phyloP scores from a whole-genome alignment of 2,888 invertebrate species.

The Prosapia bicincta region DNA sequence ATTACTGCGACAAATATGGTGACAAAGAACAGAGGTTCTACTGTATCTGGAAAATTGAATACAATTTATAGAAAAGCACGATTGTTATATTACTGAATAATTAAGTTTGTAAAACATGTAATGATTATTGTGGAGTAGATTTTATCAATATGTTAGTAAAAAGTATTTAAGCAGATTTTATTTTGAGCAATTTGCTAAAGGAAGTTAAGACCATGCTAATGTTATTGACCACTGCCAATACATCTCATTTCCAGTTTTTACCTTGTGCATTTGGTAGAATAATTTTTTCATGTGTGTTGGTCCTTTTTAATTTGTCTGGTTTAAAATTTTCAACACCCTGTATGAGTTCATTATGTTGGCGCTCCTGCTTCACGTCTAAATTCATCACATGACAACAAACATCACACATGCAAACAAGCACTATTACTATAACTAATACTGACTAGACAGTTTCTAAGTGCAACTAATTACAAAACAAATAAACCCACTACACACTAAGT shows the following conservation, averaged over 20 bases:
- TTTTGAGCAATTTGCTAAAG: too few species aligned
- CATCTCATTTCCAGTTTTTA: slow-evolving; percentile 46
- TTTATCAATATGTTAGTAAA: too few species aligned
- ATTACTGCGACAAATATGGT: too few species aligned
- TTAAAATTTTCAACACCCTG: slow-evolving; percentile 75
- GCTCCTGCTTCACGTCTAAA: slow-evolving; percentile 49
- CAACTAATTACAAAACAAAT: background rate
- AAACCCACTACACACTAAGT: background rate
- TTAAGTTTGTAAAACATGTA: too few species aligned
- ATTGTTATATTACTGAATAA: too few species aligned
- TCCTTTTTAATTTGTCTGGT: slow-evolving; percentile 68
- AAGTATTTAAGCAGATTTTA: too few species aligned
- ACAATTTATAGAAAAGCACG: too few species aligned
- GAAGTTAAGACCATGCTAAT: too few species aligned
- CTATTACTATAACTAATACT: background rate
- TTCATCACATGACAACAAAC: slow-evolving; percentile 3
- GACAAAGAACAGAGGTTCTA: too few species aligned
- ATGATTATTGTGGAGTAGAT: too few species aligned
- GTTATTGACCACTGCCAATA: background rate
- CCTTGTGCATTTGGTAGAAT: slow-evolving; percentile 82
- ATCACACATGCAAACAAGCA: slow-evolving; percentile 11
- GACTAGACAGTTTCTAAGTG: background rate
- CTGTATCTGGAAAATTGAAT: too few species aligned
- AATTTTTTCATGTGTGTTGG: slow-evolving; percentile 77
- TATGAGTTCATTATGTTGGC: slow-evolving; percentile 71